Base-by-base conservation (phyloP, 2,888 invertebrate genomes). In the Hydroisotoma schaefferi region DNA sequence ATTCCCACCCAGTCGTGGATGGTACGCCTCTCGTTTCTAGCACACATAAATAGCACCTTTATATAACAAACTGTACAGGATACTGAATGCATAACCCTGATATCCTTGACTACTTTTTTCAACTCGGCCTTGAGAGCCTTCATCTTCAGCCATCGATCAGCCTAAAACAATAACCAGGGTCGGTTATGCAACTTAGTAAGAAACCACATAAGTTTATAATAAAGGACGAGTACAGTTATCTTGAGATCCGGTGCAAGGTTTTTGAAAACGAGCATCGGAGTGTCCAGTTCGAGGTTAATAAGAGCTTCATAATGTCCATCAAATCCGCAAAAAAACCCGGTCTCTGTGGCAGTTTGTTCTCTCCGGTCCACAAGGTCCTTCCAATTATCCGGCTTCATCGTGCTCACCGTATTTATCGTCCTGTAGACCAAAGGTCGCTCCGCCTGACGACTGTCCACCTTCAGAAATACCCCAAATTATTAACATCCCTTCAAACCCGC, bases 191-290 rank as follows among this genome's bases (percentile, higher is more conserved):
- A n/a, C n/a, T n/a, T 25, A 47, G 18, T n/a, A n/a, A n/a, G n/a
- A n/a, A n/a, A n/a, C n/a, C n/a, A n/a, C n/a, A n/a, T n/a, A n/a
- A n/a, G n/a, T n/a, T n/a, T n/a, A n/a, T n/a, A n/a, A n/a, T n/a
- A n/a, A n/a, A n/a, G n/a, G n/a, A n/a, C n/a, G n/a, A n/a, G n/a
- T 66, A 70, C 70, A 28, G 66, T 60, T 27, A 68, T 65, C 56
- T 63, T 64, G 15, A 71, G 60, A 22, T 69, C 65, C 2, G 65
- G 57, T 4, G 69, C 67, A 23, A 71, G 53, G 49, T 68, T 71
- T 53, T 68, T 57, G 26, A 71, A 68, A 2, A 68, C 46, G 2
- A 71, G 52, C 27, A 65, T 48, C 1, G 65, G 55, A 1, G 67
- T 58, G 27, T 68, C 68, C 26, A 68, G 22, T 48, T 67, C 66